phyloP scores from a whole-genome alignment of 2,888 invertebrate genomes.

The Sisyra terminalis region DNA sequence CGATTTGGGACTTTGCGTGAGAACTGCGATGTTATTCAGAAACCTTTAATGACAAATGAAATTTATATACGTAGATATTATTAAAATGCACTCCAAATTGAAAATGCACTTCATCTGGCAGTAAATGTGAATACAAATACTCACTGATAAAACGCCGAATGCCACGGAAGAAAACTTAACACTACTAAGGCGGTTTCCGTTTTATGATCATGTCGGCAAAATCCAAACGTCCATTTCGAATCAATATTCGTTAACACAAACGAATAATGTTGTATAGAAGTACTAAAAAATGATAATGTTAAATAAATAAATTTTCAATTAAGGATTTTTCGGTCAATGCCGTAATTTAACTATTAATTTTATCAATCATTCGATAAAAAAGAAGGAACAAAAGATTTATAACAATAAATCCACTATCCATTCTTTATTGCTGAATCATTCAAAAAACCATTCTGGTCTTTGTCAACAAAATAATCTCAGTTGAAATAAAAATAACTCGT shows the following conservation, averaged over 20 bases:
- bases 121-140: conserved; percentile 19
- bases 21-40: conserved; percentile 65
- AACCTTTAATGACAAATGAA: conserved; percentile 31
- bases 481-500: background rate
- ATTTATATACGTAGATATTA: no score
- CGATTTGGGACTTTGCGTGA: conserved; percentile 42
- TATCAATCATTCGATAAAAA: background rate
- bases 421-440: no score
- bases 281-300: conserved; percentile 40
- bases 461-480: background rate
- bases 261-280: conserved; percentile 83
- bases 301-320: conserved; percentile 9
- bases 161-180: conserved; percentile 88
- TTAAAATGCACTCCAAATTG: no score
- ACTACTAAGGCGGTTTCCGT: conserved; percentile 71
- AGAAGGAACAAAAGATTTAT: no score
- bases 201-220: conserved; percentile 88
- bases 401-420: no score
- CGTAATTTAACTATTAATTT: background rate
- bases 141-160: conserved; percentile 86
- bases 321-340: background rate
- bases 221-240: conserved; percentile 94
- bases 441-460: no score
- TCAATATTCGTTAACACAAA: conserved; percentile 91
- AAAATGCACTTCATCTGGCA: no score